Conservation (phyloP, 1,140 invertebrate genomes). For the Bombus polaris region DNA sequence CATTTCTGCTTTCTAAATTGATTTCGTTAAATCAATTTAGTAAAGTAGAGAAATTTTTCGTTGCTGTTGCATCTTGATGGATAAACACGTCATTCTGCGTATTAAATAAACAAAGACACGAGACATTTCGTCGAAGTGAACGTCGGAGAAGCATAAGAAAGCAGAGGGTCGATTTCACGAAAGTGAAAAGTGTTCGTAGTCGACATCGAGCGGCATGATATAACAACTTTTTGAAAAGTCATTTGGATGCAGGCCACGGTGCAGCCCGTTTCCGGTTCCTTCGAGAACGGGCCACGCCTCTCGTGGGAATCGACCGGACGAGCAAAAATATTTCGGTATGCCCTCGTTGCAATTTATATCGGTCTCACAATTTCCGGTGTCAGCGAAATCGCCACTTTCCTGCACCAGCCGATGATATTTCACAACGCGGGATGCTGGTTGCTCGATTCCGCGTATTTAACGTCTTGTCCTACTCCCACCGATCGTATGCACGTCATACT, state of each 20-base stretch:
- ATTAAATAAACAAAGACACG: too few relatives aligned
- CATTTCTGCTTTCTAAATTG: too few relatives aligned
- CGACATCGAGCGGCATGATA: not conserved
- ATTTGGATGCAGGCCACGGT: not conserved
- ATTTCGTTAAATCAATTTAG: too few relatives aligned
- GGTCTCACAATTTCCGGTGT: slow-evolving; percentile 73
- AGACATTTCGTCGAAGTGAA: not conserved
- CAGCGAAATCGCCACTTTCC: slow-evolving; percentile 72
- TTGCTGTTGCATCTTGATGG: too few relatives aligned
- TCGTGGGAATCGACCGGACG: slow-evolving; percentile 49
- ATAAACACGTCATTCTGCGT: too few relatives aligned
- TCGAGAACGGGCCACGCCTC: not conserved
- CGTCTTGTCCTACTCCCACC: not conserved
- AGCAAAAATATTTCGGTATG: slow-evolving; percentile 56
- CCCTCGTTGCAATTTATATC: slow-evolving; percentile 66
- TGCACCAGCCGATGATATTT: slow-evolving; percentile 57
- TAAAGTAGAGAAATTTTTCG: too few relatives aligned
- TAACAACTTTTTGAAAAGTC: slow-evolving; percentile 36
- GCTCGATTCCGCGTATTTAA: not conserved
- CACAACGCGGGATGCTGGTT: slow-evolving; percentile 66
- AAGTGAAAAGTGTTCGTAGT: not conserved
- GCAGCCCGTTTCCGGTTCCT: slow-evolving; percentile 44
- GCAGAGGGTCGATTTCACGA: slow-evolving; percentile 7
- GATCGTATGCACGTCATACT: not conserved
- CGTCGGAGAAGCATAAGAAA: not conserved